A percentile compares a stretch with the other conserved stretches of the same genome.
Evolutionary conservation across 2,797 vertebrate species (phyloP).

Genomic region (Taeniopygia guttata): DNA sequence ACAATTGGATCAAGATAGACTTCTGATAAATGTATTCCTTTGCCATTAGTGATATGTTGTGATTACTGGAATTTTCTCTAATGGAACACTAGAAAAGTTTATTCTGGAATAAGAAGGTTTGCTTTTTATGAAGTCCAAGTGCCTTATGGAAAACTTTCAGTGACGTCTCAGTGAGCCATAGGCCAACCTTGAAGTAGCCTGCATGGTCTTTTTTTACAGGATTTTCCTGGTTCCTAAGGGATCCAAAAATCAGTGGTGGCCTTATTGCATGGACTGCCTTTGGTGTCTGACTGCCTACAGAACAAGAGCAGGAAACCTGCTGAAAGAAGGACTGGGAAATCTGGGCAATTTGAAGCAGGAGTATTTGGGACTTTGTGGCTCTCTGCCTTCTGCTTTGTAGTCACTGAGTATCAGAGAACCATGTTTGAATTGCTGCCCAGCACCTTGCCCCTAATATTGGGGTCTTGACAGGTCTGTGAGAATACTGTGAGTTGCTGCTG

Average conservation of each 20-base stretch:
- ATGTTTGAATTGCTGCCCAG: background rate
- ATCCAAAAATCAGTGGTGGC: rapidly evolving
- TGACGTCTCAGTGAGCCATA: background rate
- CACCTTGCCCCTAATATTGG: background rate
- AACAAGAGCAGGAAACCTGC: background rate
- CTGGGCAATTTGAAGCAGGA: background rate
- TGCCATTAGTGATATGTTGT: background rate
- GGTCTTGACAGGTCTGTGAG: background rate
- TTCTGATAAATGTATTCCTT: background rate
- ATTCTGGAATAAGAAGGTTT: background rate
- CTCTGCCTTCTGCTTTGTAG: background rate
- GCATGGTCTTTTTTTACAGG: rapidly evolving
- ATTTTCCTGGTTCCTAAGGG: background rate
- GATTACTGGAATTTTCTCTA: background rate
- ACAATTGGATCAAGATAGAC: background rate
- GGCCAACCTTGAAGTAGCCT: background rate
- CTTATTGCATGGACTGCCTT: background rate
- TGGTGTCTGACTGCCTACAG: background rate
- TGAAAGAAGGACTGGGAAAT: background rate
- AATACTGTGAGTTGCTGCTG: background rate
- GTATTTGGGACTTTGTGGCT: background rate
- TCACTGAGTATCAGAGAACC: background rate
- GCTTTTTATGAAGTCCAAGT: background rate
- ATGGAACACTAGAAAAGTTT: background rate
- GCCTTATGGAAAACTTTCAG: background rate